Percentiles rank a stretch among this genome's conserved stretches.
phyloP scores from a whole-genome alignment of 2,888 invertebrate species.

The Lumbricus terrestris region DNA sequence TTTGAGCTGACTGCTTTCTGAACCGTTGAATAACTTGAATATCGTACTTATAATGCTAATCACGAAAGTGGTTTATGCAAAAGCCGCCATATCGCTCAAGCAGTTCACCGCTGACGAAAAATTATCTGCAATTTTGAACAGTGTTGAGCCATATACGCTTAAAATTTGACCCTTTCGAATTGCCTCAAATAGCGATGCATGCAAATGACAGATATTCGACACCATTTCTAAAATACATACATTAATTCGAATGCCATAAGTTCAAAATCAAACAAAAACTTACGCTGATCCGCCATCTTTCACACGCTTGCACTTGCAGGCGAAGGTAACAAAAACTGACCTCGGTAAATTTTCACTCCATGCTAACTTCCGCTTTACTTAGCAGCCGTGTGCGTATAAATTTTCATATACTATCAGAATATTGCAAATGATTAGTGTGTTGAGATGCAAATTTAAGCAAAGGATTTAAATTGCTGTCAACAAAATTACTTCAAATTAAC shows the following conservation, averaged over 20 bases:
- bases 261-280: background rate
- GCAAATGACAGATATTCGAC: background rate
- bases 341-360: background rate
- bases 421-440: background rate
- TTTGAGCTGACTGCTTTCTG: background rate
- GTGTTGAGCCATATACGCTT: background rate
- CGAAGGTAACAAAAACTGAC: background rate
- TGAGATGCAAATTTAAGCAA: background rate
- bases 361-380: background rate
- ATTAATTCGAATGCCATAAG: background rate
- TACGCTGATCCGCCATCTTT: slow-evolving; percentile 3
- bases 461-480: no score
- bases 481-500: no score
- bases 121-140: background rate
- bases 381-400: background rate
- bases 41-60: background rate
- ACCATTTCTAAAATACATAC: background rate
- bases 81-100: background rate
- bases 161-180: background rate
- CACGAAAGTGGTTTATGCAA: background rate
- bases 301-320: slow-evolving; percentile 10
- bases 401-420: no score
- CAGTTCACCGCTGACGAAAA: background rate
- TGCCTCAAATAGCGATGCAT: background rate
- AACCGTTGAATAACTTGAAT: background rate